Conservation (phyloP, 1,140 invertebrate species). For the Lepidostoma basale region DNA sequence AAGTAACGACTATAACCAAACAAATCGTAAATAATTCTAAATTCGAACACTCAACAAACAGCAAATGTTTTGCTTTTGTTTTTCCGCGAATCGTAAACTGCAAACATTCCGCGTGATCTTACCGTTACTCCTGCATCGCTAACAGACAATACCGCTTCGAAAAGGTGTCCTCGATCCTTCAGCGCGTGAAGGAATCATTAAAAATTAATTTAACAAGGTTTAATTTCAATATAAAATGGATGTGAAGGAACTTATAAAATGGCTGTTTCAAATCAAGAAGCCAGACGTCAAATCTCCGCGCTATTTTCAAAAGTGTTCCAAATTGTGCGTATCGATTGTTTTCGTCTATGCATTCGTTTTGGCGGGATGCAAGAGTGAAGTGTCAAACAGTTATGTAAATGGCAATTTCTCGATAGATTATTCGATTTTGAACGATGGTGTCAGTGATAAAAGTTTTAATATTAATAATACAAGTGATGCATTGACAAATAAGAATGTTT, state of each 20-base stretch:
- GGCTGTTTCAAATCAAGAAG: slow-evolving; percentile 30
- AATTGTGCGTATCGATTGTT: neutral
- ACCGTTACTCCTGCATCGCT: neutral
- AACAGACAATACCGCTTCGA: neutral
- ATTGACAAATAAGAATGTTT: neutral
- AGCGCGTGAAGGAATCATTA: neutral
- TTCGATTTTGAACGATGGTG: too few species aligned
- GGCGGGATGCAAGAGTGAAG: neutral
- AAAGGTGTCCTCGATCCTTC: neutral
- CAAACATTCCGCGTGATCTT: neutral
- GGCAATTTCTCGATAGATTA: too few species aligned
- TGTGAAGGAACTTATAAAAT: slow-evolving; percentile 41
- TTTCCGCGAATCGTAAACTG: neutral
- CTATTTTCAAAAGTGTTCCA: neutral
- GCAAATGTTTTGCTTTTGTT: neutral
- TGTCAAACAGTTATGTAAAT: neutral
- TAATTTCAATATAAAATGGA: slow-evolving; percentile 31
- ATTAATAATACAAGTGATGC: neutral
- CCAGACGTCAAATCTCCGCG: neutral
- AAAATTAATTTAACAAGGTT: neutral
- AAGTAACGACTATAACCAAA: too few species aligned
- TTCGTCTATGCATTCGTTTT: neutral
- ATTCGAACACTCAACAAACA: neutral
- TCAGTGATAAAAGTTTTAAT: neutral
- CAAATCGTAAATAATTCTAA: neutral